Conservation (phyloP, 2,797 vertebrate species). For the Acrocephalus scirpaceus region DNA sequence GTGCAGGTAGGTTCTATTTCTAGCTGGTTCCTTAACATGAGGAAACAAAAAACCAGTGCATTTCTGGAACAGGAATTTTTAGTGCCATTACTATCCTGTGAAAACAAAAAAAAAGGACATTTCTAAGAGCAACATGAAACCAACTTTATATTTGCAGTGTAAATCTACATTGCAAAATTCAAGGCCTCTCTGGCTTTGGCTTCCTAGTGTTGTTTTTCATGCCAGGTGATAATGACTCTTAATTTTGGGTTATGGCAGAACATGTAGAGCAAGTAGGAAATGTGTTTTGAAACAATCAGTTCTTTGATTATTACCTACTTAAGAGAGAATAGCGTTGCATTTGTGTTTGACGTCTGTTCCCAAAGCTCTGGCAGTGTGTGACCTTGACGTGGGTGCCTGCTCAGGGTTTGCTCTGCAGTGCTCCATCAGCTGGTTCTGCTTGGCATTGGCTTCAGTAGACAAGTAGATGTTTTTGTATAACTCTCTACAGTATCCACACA, state of each 20-base stretch:
- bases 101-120: neutral
- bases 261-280: neutral
- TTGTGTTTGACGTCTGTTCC: neutral
- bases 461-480: neutral
- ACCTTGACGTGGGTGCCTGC: neutral
- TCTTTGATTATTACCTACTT: neutral
- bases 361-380: neutral
- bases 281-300: neutral
- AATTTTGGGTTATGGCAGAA: neutral
- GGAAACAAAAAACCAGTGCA: rapidly evolving
- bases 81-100: neutral
- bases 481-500: neutral
- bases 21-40: neutral
- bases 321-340: neutral
- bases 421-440: neutral
- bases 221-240: neutral
- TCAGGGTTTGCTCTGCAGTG: neutral
- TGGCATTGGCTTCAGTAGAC: neutral
- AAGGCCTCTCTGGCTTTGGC: neutral
- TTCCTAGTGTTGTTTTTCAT: neutral
- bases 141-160: neutral
- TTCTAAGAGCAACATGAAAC: neutral
- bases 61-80: neutral
- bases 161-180: neutral
- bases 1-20: neutral